Conservation (phyloP, 2,113 vertebrate genomes). For the Chauna torquata region DNA sequence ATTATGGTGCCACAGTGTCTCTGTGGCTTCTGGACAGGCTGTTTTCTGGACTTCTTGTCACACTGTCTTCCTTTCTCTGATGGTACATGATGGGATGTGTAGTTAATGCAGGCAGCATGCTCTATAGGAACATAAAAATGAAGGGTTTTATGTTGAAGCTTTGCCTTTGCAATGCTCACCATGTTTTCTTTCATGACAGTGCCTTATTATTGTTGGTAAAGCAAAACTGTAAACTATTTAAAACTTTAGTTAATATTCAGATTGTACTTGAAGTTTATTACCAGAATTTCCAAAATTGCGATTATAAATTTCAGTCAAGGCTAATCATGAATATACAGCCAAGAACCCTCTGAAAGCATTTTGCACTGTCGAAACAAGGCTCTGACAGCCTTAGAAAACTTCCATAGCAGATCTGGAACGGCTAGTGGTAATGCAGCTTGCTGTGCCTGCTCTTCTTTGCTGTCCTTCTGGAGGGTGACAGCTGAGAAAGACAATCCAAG, state of each 20-base stretch:
- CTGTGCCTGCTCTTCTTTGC: background rate
- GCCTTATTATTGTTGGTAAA: background rate
- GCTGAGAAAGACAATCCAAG: background rate
- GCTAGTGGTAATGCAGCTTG: background rate
- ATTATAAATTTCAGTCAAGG: background rate
- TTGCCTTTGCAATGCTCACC: background rate
- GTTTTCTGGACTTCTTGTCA: background rate
- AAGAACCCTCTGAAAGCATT: background rate
- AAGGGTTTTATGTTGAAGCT: background rate
- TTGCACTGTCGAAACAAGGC: background rate
- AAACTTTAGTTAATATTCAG: background rate
- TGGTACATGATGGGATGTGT: background rate
- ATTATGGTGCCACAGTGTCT: background rate
- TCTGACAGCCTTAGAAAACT: background rate
- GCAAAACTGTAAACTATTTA: background rate
- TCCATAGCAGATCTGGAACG: background rate
- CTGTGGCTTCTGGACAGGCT: background rate
- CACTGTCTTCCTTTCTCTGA: background rate
- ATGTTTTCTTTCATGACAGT: background rate
- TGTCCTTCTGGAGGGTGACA: background rate
- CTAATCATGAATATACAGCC: accelerated
- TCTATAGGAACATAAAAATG: background rate
- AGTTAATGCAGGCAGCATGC: background rate
- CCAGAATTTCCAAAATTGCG: background rate
- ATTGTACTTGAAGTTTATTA: background rate